Conservation (phyloP, 2,113 vertebrate species). For the Cygnus atratus region DNA sequence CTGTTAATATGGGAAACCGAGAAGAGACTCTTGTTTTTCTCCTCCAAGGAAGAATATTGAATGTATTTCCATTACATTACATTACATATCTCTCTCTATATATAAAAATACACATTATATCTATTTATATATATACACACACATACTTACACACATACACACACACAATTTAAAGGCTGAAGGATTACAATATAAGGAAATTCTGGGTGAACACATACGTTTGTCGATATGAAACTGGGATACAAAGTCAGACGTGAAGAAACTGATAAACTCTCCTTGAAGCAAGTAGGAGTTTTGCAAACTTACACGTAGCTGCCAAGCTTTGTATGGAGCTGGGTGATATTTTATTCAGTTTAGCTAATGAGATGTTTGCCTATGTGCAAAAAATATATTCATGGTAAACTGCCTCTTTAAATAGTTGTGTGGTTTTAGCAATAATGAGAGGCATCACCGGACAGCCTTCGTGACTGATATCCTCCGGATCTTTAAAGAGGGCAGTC, state of each 20-base stretch:
- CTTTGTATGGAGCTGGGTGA: neutral
- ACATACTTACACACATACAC: neutral
- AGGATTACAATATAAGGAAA: neutral
- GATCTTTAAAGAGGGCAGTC: neutral
- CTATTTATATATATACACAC: rapidly evolving
- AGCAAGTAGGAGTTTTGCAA: neutral
- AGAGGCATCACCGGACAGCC: neutral
- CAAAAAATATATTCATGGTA: conserved; percentile 20
- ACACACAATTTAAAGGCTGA: neutral
- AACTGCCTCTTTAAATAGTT: conserved; percentile 1
- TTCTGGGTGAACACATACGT: neutral
- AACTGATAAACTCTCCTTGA: neutral
- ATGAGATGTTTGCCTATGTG: conserved; percentile 4
- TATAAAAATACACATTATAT: too few relatives aligned
- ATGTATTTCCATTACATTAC: neutral
- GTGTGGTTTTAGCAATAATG: neutral
- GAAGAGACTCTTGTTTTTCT: neutral
- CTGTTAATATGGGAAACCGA: neutral
- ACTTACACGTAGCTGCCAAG: neutral
- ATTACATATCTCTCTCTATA: neutral
- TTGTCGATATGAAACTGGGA: neutral
- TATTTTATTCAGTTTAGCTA: conserved; percentile 5
- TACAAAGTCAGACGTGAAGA: neutral
- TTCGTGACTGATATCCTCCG: neutral
- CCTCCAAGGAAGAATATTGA: neutral